phyloP scores from a whole-genome alignment of 1,140 invertebrate genomes.

The Amyelois transitella region DNA sequence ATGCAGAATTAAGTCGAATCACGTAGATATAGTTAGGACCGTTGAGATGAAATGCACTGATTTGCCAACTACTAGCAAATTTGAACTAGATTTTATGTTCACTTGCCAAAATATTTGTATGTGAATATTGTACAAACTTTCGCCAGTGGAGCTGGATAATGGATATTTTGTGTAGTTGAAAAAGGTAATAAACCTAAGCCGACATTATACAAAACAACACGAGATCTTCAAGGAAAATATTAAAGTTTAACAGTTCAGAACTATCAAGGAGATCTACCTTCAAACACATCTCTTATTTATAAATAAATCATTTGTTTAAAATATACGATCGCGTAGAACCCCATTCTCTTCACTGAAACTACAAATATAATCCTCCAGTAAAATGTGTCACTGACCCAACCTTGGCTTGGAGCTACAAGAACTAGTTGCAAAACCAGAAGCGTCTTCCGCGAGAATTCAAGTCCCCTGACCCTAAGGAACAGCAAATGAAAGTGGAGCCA shows the following conservation, averaged over 20 bases:
- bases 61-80: conserved; percentile 2
- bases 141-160: no score
- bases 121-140: not conserved
- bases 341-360: not conserved
- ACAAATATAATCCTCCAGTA: not conserved
- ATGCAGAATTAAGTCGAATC: conserved; percentile 7
- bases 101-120: not conserved
- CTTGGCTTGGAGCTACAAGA: not conserved
- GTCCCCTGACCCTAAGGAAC: not conserved
- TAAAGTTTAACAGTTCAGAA: no score
- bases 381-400: not conserved
- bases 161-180: no score
- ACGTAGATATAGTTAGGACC: conserved; percentile 2
- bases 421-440: not conserved
- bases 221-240: no score
- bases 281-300: no score
- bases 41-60: conserved; percentile 8
- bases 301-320: no score
- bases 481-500: not conserved
- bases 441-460: not conserved
- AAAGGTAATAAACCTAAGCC: no score
- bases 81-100: not conserved
- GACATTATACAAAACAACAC: no score
- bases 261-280: no score
- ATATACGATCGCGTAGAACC: no score